Evolutionary conservation across 2,797 vertebrate species (phyloP).

Genomic region (Karalla daura): DNA sequence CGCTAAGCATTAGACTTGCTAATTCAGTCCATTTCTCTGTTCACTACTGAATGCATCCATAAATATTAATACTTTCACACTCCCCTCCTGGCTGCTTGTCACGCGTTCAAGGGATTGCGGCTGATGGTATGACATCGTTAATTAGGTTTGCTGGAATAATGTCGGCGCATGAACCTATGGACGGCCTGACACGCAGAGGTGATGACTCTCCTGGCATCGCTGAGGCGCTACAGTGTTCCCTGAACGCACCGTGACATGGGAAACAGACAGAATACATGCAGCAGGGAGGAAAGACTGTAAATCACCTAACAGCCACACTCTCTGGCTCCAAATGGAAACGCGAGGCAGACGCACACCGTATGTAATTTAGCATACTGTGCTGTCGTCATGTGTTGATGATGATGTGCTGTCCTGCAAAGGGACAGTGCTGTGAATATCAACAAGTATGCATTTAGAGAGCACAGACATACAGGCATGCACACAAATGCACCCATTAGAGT

Average conservation of each 20-base stretch:
- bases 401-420: not conserved
- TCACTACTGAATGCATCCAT: slow-evolving; percentile 68
- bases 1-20: slow-evolving; percentile 78
- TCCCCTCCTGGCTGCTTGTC: slow-evolving; percentile 60
- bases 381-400: too few species aligned
- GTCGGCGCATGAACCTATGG: slow-evolving; percentile 46
- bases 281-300: not conserved
- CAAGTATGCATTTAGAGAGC: slow-evolving; percentile 13
- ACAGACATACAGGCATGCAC: slow-evolving; percentile 4
- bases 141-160: slow-evolving; percentile 70
- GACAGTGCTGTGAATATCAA: slow-evolving; percentile 9
- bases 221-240: slow-evolving; percentile 19
- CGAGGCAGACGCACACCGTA: not conserved
- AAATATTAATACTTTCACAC: slow-evolving; percentile 76
- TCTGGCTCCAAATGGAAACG: slow-evolving; percentile 8
- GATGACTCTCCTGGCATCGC: slow-evolving; percentile 44
- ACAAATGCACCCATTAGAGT: slow-evolving; percentile 68
- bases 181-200: slow-evolving; percentile 59
- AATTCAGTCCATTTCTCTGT: slow-evolving; percentile 68
- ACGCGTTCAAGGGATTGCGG: slow-evolving; percentile 50
- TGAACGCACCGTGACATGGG: not conserved
- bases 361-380: not conserved
- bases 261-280: slow-evolving; percentile 10
- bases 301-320: slow-evolving; percentile 13
- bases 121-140: slow-evolving; percentile 65